Evolutionary conservation across 92 coral and sea anemone genomes (phyloP).

Genomic region (Epizoanthus stellaris): DNA sequence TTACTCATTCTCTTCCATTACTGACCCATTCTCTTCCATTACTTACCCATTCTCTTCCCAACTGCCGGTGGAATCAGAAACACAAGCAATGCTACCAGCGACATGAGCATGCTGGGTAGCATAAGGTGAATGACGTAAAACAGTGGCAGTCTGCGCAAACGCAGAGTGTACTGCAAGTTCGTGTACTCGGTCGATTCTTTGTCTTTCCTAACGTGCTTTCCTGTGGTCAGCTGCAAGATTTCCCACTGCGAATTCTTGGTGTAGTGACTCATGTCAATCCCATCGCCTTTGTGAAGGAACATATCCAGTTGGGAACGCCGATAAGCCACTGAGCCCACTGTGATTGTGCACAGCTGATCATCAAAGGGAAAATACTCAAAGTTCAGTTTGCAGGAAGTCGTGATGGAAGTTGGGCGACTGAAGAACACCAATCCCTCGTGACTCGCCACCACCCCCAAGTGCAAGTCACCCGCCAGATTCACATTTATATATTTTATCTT

Average conservation of each 20-base stretch:
- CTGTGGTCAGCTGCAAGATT: constrained; percentile 50
- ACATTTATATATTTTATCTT: constrained; percentile 62
- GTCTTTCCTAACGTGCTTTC: constrained; percentile 14
- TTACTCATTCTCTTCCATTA: not conserved
- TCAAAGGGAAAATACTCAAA: constrained; percentile 86
- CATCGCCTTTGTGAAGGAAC: constrained; percentile 22
- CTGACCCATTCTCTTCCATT: no score
- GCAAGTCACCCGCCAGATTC: constrained; percentile 63
- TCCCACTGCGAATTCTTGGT: constrained; percentile 81
- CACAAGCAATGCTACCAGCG: constrained; percentile 75
- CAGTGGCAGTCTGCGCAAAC: constrained; percentile 76
- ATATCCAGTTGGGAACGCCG: constrained; percentile 56
- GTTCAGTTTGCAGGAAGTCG: constrained; percentile 72
- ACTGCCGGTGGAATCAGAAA: constrained; percentile 96
- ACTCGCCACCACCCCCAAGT: constrained; percentile 46
- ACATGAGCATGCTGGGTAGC: constrained; percentile 73
- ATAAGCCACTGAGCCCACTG: constrained; percentile 83
- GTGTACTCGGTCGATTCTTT: constrained; percentile 42
- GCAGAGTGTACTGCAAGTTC: constrained; percentile 47
- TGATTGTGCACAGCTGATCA: constrained; percentile 74
- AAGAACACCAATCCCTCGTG: constrained; percentile 61
- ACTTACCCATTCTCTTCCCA: constrained; percentile 97
- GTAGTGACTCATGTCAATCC: constrained; percentile 61
- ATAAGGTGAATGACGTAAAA: constrained; percentile 81
- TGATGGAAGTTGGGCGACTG: constrained; percentile 71